phyloP scores from a whole-genome alignment of 1,140 invertebrate genomes.

The Condylostylus longicornis region DNA sequence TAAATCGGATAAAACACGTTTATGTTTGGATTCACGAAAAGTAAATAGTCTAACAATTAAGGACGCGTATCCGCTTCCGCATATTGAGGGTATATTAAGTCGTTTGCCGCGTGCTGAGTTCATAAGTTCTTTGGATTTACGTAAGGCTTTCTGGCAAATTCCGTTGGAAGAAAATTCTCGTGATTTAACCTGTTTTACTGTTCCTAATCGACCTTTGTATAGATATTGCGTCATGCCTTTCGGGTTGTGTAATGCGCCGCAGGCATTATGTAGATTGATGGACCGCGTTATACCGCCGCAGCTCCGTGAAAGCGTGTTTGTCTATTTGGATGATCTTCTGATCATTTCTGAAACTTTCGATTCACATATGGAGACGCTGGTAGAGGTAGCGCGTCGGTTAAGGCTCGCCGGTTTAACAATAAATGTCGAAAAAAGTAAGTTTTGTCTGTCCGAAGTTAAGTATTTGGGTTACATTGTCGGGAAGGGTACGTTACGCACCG shows the following conservation, averaged over 20 bases:
- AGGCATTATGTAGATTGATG: constrained; percentile 5
- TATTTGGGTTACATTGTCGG: constrained; percentile 7
- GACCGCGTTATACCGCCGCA: not conserved
- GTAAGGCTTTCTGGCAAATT: constrained; percentile 20
- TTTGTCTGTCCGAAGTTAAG: constrained; percentile 9
- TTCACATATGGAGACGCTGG: constrained; percentile 18
- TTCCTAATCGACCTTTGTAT: constrained; percentile 16
- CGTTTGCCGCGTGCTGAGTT: constrained; percentile 17
- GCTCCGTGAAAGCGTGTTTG: constrained; percentile 5
- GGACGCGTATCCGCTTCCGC: constrained; percentile 18
- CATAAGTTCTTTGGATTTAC: constrained; percentile 16
- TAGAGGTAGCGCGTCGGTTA: constrained; percentile 10
- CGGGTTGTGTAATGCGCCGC: constrained; percentile 5
- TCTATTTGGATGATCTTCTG: constrained; percentile 24
- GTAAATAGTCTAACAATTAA: constrained; percentile 25
- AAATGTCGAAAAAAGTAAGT: constrained; percentile 8
- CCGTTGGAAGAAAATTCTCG: constrained; percentile 7
- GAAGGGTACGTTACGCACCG: constrained; percentile 24
- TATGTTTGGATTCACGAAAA: constrained; percentile 26
- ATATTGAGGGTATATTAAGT: constrained; percentile 21
- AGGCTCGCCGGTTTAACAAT: constrained; percentile 11
- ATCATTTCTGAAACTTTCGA: constrained; percentile 23
- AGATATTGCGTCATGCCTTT: constrained; percentile 16
- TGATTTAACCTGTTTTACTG: constrained; percentile 28
- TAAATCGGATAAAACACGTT: constrained; percentile 12